Percentiles rank a stretch among this genome's conserved stretches.
phyloP scores from a whole-genome alignment of 2,113 vertebrate species.

The Crocuta crocuta region DNA sequence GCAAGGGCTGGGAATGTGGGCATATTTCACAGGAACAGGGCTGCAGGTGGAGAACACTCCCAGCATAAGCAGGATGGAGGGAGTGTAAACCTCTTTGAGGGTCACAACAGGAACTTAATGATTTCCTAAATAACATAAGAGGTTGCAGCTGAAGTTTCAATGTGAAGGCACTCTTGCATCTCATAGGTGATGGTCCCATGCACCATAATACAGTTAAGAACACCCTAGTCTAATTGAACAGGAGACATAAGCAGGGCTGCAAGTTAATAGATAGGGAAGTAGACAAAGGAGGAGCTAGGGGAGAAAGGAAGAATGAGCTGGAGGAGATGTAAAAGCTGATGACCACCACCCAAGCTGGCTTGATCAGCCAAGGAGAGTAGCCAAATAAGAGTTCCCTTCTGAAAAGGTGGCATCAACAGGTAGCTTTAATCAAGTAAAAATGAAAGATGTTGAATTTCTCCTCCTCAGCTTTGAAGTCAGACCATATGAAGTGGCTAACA shows the following conservation, averaged over 20 bases:
- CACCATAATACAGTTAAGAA: not conserved
- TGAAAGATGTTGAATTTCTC: not conserved
- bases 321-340: not conserved
- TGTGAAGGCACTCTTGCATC: not conserved
- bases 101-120: conserved; percentile 37
- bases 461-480: not conserved
- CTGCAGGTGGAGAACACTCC: not conserved
- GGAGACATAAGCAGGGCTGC: not conserved
- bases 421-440: conserved; percentile 5
- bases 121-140: conserved; percentile 7
- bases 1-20: conserved; percentile 23
- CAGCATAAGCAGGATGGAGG: not conserved
- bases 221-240: not conserved
- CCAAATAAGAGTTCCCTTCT: not conserved
- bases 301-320: not conserved
- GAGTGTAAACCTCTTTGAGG: not conserved
- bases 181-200: not conserved
- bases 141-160: not conserved
- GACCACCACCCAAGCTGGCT: too few relatives aligned
- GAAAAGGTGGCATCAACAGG: not conserved
- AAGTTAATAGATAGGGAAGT: not conserved
- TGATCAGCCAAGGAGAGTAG: not conserved
- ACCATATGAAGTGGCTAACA: not conserved
- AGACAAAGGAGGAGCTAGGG: not conserved
- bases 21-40: not conserved